A percentile compares a stretch with the other conserved stretches of the same genome.
These are phyloP conservation scores for Cuculus canorus DNA, from an alignment of 2,797 vertebrate genomes.

Conservation along the genomic window DNA sequence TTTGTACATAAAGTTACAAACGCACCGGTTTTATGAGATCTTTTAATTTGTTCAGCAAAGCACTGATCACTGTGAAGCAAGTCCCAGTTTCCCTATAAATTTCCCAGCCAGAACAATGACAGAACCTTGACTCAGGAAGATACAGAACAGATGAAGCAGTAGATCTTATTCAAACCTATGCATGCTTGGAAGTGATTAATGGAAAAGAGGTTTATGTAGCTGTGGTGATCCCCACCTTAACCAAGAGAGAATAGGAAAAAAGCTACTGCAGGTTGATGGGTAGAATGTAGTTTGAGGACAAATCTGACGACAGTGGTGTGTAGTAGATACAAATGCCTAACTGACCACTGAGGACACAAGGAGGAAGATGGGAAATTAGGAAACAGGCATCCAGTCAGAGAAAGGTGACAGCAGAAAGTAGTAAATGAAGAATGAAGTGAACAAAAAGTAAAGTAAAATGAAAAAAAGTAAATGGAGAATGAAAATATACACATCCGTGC, in stretches of 20 bases:
- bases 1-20: slow-evolving; percentile 37
- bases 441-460: not conserved
- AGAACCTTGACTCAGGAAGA: not conserved
- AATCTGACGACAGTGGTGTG: not conserved
- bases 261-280: not conserved
- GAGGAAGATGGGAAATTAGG: not conserved
- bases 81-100: not conserved
- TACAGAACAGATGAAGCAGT: slow-evolving; percentile 28
- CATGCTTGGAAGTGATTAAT: not conserved
- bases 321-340: not conserved
- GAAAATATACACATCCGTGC: not conserved
- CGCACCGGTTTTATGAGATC: slow-evolving; percentile 42
- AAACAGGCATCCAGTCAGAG: not conserved
- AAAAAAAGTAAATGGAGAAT: not conserved
- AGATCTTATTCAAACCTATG: not conserved
- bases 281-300: not conserved
- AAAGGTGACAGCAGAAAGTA: not conserved
- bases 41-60: slow-evolving; percentile 52
- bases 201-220: not conserved
- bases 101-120: slow-evolving; percentile 52
- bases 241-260: not conserved
- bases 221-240: not conserved
- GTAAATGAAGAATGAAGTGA: not conserved
- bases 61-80: slow-evolving; percentile 23
- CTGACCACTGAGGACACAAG: not conserved